Evolutionary conservation across 2,888 invertebrate species (phyloP), one percentile per base, ranked within the genome.

Genomic region (Biston stratarius): DNA sequence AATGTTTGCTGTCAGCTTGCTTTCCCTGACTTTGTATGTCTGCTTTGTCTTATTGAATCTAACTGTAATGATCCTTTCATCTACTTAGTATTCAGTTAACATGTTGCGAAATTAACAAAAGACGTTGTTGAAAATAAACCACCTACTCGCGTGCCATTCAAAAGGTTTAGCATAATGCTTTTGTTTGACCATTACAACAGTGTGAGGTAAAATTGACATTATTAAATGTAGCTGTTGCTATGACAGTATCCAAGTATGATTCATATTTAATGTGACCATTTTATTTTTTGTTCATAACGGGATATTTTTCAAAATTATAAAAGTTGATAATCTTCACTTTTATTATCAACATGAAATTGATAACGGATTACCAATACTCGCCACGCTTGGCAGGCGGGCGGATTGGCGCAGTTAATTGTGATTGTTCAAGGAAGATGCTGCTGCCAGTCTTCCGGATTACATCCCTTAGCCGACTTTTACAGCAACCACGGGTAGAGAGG

Each of bases 41-140:
- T 24, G 24, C 44, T 45, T 45, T 52, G 49, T 48, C 14, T 14
- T 64, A 40, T 59, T 64, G 38, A 52, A 34, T 33, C 58, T 42
- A 58, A 58, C 63, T 58, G 58, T 64, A 53, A 9, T 6, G 42
- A 44, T 64, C 58, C 53, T 53, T 64, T 64, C 58, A 64, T 59
- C 34, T 47, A 52, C 14, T 59, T 59, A 59, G 40, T 36, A 65
- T 60, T 59, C 60, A 44, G 47, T 14, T 38, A 36, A 42, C 40
- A 51, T 48, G 44, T 48, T 34, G 33, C 6, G n/a, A 55, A 53
- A 49, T n/a, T 15, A 49, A 60, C 60, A 65, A 60, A 62, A 65
- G 60, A 42, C 14, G 49, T 45, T 56, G 53, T 58, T 59, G 42
- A 64, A 64, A 59, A 59, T 42, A 59, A 33, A 33, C 38, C 51